phyloP scores from a whole-genome alignment of 2,113 vertebrate genomes.

The Polyodon spathula region DNA sequence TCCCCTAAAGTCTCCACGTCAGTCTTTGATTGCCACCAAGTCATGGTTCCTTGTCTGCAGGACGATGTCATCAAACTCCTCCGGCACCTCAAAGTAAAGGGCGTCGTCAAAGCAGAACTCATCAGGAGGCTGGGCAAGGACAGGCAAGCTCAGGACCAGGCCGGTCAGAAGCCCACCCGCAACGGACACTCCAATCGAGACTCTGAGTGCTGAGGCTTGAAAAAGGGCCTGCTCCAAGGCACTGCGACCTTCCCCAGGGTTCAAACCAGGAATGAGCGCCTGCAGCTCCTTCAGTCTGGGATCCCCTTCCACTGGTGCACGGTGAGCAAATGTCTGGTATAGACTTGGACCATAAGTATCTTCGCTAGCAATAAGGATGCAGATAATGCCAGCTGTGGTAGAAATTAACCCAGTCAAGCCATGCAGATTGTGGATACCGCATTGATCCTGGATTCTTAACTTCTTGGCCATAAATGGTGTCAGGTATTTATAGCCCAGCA shows the following conservation, averaged over 20 bases:
- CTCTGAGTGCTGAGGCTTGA: constrained; percentile 51
- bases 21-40: constrained; percentile 23
- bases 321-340: constrained; percentile 42
- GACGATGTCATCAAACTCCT: constrained; percentile 24
- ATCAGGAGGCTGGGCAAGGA: constrained; percentile 45
- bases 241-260: constrained; percentile 40
- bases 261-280: constrained; percentile 40
- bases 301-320: constrained; percentile 38
- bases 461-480: constrained; percentile 50
- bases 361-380: constrained; percentile 41
- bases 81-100: constrained; percentile 56
- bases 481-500: constrained; percentile 67
- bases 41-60: background rate
- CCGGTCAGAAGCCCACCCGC: constrained; percentile 55
- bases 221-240: constrained; percentile 50
- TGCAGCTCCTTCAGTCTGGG: constrained; percentile 34
- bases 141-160: constrained; percentile 45
- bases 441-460: constrained; percentile 59
- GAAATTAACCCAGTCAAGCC: constrained; percentile 67
- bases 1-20: too few relatives aligned
- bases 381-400: constrained; percentile 46
- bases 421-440: constrained; percentile 73
- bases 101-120: constrained; percentile 61
- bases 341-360: constrained; percentile 43
- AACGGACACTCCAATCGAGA: constrained; percentile 41